Evolutionary conservation across 2,888 invertebrate genomes (phyloP), one percentile per base, ranked within the genome.

Genomic region (Meghimatium bilineatum): DNA sequence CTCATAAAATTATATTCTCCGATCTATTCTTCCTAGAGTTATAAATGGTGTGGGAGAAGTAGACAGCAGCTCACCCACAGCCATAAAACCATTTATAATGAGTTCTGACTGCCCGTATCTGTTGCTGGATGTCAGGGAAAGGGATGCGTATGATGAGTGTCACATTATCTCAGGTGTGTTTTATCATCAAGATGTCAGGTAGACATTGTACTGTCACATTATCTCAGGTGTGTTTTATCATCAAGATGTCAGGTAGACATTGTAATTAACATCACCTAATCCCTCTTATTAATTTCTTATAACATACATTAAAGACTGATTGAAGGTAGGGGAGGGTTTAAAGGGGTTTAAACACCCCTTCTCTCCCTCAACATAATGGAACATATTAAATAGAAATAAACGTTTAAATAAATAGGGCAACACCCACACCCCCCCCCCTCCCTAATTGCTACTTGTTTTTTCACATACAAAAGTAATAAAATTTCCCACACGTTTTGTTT

Each of bases 71-170:
- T 87, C 12, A 78, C 86, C 17, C 86, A 88, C 79, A 8, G 12
- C 34, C 60, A 36, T 26, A 34, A 77, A 74, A 67, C 56, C 82
- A 5, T 36, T 82, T 34, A 34, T 66, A 36, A 78, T 83, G 83
- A 78, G 78, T 0, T 72, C 17, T 12, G 85, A 86, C 26, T 89
- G 91, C 80, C 94, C 94, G 0, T 94, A 94, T 88, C 90, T 94
- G 32, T 87, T 94, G 78, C 89, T 94, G 83, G 94, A 94, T 88
- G 91, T 94, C 63, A 86, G 94, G 80, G 93, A 93, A 74, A 76
- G 80, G 32, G 94, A 94, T 80, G 90, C 90, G 5, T 94, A 89
- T 87, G 87, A 92, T 38, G 87, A 90, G 76, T 93, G 93, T 86
- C 94, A 94, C 87, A 93, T 94, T 72, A 93, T 93, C 32, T 90